Conservation (phyloP, 2,888 invertebrate species). For the Leucophenga maculata region DNA sequence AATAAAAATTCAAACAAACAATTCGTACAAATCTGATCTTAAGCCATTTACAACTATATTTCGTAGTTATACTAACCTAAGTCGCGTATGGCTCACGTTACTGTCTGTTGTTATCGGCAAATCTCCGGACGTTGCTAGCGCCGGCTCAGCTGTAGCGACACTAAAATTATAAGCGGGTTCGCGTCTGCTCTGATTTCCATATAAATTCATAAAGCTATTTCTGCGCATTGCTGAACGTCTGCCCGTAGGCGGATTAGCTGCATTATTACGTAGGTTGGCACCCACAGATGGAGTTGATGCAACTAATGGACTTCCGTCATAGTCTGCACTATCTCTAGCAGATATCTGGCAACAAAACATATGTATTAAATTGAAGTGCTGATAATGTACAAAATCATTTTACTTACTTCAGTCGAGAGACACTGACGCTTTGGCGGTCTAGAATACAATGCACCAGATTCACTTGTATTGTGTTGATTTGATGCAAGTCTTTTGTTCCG, state of each 20-base stretch:
- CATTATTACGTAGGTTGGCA: slow-evolving; percentile 32
- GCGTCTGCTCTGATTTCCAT: slow-evolving; percentile 54
- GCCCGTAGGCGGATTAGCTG: slow-evolving; percentile 42
- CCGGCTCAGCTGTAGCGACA: slow-evolving; percentile 35
- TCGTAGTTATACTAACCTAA: background rate
- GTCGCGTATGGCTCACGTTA: slow-evolving; percentile 28
- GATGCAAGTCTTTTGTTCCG: slow-evolving; percentile 26
- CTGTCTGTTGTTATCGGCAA: slow-evolving; percentile 42
- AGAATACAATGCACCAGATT: background rate
- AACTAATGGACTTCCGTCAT: slow-evolving; percentile 34
- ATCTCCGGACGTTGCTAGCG: slow-evolving; percentile 57
- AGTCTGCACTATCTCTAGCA: slow-evolving; percentile 42
- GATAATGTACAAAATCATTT: background rate
- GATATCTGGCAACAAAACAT: slow-evolving; percentile 24
- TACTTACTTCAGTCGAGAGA: slow-evolving; percentile 45
- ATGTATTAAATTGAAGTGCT: slow-evolving; percentile 5
- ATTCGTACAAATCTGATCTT: no score
- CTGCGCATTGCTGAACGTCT: slow-evolving; percentile 38
- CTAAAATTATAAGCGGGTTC: slow-evolving; percentile 61
- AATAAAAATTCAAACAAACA: background rate
- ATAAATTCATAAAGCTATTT: slow-evolving; percentile 50
- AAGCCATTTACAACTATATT: background rate
- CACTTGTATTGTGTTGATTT: slow-evolving; percentile 14
- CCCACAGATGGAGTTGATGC: slow-evolving; percentile 46
- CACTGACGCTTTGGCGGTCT: slow-evolving; percentile 47